A percentile compares a stretch with the other conserved stretches of the same genome.
phyloP scores from a whole-genome alignment of 2,113 vertebrate genomes.

The Sinocyclocheilus anshuiensis region DNA sequence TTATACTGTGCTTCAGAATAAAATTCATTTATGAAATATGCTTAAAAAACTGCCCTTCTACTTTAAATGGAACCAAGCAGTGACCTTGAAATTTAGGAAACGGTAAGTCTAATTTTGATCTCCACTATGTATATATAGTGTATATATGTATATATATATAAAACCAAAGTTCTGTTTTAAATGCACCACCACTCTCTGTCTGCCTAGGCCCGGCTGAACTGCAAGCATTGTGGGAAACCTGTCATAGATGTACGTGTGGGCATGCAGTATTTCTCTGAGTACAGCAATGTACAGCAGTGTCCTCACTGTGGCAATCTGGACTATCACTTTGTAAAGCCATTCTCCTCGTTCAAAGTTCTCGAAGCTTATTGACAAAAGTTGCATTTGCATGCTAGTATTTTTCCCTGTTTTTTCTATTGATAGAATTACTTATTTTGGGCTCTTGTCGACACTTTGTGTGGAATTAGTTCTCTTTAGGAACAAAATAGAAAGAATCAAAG shows the following conservation, averaged over 20 bases:
- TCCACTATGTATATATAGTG: too few relatives aligned
- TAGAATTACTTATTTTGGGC: conserved; percentile 82
- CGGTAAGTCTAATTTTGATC: too few relatives aligned
- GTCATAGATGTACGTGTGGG: conserved; percentile 96
- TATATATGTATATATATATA: background rate
- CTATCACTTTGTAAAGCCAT: conserved; percentile 99
- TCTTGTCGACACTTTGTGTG: conserved; percentile 77
- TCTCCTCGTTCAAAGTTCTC: conserved; percentile 98
- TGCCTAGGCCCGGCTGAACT: conserved; percentile 94
- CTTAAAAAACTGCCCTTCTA: too few relatives aligned
- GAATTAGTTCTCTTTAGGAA: conserved; percentile 77
- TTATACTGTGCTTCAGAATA: too few relatives aligned
- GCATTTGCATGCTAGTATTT: conserved; percentile 85
- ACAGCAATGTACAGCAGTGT: conserved; percentile 99
- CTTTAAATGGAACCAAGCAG: too few relatives aligned
- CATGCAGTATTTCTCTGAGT: conserved; percentile 99
- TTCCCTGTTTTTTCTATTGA: conserved; percentile 74
- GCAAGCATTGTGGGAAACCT: conserved; percentile 98
- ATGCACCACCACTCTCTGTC: conserved; percentile 6
- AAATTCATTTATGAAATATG: too few relatives aligned
- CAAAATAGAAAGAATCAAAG: conserved; percentile 43
- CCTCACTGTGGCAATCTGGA: conserved; percentile 99
- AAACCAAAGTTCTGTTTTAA: background rate
- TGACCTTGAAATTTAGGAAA: too few relatives aligned
- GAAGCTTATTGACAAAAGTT: conserved; percentile 99